These are phyloP conservation scores for Tromatobia lineatoria DNA, from an alignment of 2,888 invertebrate species.

Conservation along the genomic window DNA sequence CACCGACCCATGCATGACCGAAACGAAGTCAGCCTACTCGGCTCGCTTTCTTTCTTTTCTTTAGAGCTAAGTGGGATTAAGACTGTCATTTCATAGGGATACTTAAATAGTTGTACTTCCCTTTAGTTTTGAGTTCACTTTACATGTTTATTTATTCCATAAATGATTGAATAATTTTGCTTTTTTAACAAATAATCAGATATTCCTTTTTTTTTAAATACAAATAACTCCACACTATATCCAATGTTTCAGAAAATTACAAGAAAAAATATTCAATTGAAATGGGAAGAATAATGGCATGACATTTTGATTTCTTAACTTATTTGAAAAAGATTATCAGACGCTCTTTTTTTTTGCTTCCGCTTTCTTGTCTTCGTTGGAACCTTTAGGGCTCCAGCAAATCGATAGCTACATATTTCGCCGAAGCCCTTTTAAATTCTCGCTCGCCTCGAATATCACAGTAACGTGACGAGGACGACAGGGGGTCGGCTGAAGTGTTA, in stretches of 20 bases:
- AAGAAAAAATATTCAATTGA: too few species aligned
- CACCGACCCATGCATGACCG: conserved; percentile 42
- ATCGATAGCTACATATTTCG: conserved; percentile 48
- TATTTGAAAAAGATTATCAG: neutral
- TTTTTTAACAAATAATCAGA: neutral
- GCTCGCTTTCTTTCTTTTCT: conserved; percentile 46
- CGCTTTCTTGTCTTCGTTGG: neutral
- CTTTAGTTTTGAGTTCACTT: too few species aligned
- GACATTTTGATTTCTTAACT: too few species aligned
- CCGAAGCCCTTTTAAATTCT: conserved; percentile 62
- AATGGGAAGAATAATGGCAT: too few species aligned
- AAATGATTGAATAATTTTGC: neutral
- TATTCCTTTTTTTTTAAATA: too few species aligned
- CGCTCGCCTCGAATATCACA: conserved; percentile 68
- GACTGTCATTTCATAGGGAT: neutral
- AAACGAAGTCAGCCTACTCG: conserved; percentile 42
- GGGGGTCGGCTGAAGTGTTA: conserved; percentile 70
- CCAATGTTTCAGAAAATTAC: too few species aligned
- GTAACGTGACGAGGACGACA: conserved; percentile 55
- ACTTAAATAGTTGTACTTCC: too few species aligned
- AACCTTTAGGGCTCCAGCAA: conserved; percentile 4
- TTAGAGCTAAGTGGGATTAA: conserved; percentile 13
- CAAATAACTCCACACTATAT: too few species aligned
- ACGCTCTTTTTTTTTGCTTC: neutral
- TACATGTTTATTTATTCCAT: neutral